Conservation (phyloP, 2,888 invertebrate genomes). For the Biston stratarius region DNA sequence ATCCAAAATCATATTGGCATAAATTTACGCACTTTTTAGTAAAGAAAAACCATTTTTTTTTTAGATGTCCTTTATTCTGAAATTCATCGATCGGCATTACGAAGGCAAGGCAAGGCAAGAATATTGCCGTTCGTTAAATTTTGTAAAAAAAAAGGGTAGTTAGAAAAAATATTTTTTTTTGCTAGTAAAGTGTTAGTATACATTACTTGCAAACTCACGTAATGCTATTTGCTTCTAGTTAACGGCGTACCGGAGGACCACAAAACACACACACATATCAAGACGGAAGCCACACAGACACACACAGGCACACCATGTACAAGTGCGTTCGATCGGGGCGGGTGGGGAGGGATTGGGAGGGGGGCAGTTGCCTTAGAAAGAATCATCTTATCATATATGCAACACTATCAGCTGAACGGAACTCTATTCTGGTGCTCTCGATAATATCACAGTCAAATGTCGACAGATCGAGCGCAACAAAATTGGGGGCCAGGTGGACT, state of each 20-base stretch:
- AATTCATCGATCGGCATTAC: too few relatives aligned
- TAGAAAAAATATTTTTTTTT: not conserved
- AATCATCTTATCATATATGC: slow-evolving; percentile 48
- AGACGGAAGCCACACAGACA: slow-evolving; percentile 81
- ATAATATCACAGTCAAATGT: not conserved
- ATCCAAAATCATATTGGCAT: slow-evolving; percentile 7
- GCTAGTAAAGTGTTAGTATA: slow-evolving; percentile 37
- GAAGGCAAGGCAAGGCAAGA: not conserved
- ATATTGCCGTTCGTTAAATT: not conserved
- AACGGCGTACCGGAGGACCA: slow-evolving; percentile 78
- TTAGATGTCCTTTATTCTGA: too few relatives aligned
- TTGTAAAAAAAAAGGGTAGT: too few relatives aligned
- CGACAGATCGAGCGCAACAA: not conserved
- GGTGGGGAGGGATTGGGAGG: slow-evolving; percentile 60
- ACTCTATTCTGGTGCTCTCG: not conserved
- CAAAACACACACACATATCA: slow-evolving; percentile 84
- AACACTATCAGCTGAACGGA: not conserved
- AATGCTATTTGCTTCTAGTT: slow-evolving; percentile 84
- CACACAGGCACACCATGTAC: slow-evolving; percentile 77
- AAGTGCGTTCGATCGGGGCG: slow-evolving; percentile 58
- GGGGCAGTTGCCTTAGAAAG: slow-evolving; percentile 66
- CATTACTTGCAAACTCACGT: slow-evolving; percentile 71
- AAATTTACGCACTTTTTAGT: slow-evolving; percentile 6
- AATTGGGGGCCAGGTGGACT: not conserved
- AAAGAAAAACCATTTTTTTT: not conserved